Conservation (phyloP, 2,113 vertebrate genomes). For the Pontoporia blainvillei region DNA sequence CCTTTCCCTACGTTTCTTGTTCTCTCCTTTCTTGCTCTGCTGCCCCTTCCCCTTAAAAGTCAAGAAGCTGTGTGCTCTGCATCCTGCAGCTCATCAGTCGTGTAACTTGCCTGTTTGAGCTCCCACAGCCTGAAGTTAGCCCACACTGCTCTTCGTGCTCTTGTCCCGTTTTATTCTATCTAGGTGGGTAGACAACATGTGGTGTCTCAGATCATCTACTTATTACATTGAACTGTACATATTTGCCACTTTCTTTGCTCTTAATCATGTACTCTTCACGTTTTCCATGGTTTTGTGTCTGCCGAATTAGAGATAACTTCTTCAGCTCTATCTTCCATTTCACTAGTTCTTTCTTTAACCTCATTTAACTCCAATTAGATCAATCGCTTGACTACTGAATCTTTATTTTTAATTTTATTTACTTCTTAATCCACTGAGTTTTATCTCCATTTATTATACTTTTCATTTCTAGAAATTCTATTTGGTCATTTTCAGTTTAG, state of each 20-base stretch:
- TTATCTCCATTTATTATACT: not conserved
- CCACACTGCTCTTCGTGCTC: accelerated
- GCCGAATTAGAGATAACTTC: not conserved
- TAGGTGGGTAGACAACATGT: accelerated
- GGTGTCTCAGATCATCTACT: accelerated
- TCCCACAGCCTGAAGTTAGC: accelerated
- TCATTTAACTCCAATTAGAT: not conserved
- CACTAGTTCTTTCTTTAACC: not conserved
- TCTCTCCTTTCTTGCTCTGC: not conserved
- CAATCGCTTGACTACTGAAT: not conserved
- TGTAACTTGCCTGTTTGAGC: too few relatives aligned
- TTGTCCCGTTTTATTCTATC: accelerated
- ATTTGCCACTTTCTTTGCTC: not conserved
- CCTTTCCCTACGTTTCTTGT: too few relatives aligned
- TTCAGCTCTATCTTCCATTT: not conserved
- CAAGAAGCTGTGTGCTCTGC: too few relatives aligned
- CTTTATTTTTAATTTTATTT: not conserved
- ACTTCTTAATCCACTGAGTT: not conserved
- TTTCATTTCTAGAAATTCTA: not conserved
- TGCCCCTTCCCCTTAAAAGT: not conserved
- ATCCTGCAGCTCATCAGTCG: accelerated
- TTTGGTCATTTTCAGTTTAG: not conserved
- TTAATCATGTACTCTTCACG: accelerated
- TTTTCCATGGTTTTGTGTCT: not conserved
- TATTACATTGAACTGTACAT: too few relatives aligned